Evolutionary conservation across 2,113 vertebrate species (phyloP).

Genomic region (Siphamia tubifer): DNA sequence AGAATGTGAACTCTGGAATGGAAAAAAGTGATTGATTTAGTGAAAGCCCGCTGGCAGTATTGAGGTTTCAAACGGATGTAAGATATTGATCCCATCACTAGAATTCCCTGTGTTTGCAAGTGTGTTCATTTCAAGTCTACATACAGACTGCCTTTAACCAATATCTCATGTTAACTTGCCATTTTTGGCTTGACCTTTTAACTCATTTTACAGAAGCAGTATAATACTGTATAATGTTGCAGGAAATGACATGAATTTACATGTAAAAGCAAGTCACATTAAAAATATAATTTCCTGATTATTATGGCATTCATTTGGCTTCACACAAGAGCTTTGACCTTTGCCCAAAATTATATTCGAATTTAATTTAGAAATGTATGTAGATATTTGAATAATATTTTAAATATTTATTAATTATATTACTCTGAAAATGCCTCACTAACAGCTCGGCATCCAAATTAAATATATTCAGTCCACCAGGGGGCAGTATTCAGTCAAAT

Average conservation of each 20-base stretch:
- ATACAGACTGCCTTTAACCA: not conserved
- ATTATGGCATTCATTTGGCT: not conserved
- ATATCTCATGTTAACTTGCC: not conserved
- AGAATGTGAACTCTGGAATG: constrained; percentile 24
- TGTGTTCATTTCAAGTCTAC: not conserved
- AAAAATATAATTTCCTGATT: not conserved
- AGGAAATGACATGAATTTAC: too few relatives aligned
- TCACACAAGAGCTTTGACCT: too few relatives aligned
- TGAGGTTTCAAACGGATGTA: constrained; percentile 28
- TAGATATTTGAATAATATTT: too few relatives aligned
- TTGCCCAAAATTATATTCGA: too few relatives aligned
- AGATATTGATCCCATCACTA: constrained; percentile 5
- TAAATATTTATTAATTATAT: too few relatives aligned
- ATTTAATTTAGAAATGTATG: too few relatives aligned
- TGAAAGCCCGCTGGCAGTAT: constrained; percentile 38
- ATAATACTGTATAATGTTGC: not conserved
- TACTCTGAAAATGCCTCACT: too few relatives aligned
- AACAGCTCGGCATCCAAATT: too few relatives aligned
- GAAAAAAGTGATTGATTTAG: constrained; percentile 53
- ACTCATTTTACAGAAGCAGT: not conserved
- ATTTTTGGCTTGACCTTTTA: not conserved
- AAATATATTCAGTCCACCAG: too few relatives aligned
- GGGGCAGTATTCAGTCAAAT: too few relatives aligned
- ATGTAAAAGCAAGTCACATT: too few relatives aligned
- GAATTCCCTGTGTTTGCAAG: not conserved